A percentile compares a stretch with the other conserved stretches of the same genome.
Evolutionary conservation across 2,888 invertebrate species (phyloP).

Genomic region (Coleophora deauratella): DNA sequence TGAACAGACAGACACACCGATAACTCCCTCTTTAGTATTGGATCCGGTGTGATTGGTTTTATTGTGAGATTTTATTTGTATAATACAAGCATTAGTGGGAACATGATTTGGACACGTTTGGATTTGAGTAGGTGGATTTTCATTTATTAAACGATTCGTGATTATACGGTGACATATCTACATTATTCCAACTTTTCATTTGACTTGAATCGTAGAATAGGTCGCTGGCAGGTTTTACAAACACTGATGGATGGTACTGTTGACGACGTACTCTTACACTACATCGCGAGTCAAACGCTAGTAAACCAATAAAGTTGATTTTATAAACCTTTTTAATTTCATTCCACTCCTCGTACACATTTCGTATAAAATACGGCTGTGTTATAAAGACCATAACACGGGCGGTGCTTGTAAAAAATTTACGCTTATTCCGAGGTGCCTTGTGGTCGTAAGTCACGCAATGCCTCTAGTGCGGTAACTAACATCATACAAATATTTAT

Average conservation of each 20-base stretch:
- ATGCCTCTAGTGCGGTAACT: not conserved
- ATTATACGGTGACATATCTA: no score
- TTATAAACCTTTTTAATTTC: slow-evolving; percentile 10
- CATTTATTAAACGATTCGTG: no score
- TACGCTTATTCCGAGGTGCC: slow-evolving; percentile 8
- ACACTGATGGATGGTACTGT: no score
- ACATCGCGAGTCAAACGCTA: no score
- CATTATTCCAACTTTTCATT: no score
- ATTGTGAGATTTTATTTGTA: slow-evolving; percentile 6
- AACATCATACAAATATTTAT: not conserved
- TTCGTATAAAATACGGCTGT: not conserved
- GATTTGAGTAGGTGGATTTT: no score
- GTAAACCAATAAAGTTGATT: not conserved
- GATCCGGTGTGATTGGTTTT: slow-evolving; percentile 50
- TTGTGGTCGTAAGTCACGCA: slow-evolving; percentile 4
- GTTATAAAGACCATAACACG: slow-evolving; percentile 5
- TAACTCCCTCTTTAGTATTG: slow-evolving; percentile 48
- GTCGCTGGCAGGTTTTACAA: no score
- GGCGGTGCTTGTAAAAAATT: slow-evolving; percentile 6
- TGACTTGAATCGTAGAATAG: no score
- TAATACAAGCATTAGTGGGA: not conserved
- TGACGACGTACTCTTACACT: no score
- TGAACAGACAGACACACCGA: slow-evolving; percentile 51
- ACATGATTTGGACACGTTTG: no score
- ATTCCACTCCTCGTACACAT: slow-evolving; percentile 7